Evolutionary conservation across 2,888 invertebrate genomes (phyloP), one percentile per base, ranked within the genome.

Genomic region (Diploptera punctata): DNA sequence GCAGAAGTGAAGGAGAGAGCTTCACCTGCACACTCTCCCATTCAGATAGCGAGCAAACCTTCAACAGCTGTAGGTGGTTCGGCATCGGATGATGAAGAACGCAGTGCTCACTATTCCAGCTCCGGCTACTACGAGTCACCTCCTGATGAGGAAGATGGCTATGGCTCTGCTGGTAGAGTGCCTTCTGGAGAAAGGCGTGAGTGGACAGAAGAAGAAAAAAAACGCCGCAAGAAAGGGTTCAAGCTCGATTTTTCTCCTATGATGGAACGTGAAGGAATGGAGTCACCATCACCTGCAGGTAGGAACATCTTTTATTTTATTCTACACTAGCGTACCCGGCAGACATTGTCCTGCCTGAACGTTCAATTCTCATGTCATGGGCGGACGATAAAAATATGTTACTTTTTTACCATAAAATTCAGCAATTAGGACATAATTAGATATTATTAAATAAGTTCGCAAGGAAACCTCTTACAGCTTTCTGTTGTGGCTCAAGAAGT

Each of bases 121-220:
- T 91, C 91, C 2, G 91, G 91, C 1, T 91, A 91, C 81, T 91
- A 91, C 80, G 91, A 91, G 81, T 91, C 91, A 80, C 90, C 91
- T 16, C 87, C 88, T 52, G 91, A 92, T 74, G 91, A 91, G 78
- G 88, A 88, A 77, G 86, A 85, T 74, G 86, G 86, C 67, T 82
- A 68, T 21, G 68, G 38, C 24, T 57, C 57, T 31, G 65, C 49
- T 33, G 57, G 44, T 18, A 31, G 61, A 31, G 19, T 38, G 2
- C 18, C 26, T 3, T 10, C 49, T 4, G 62, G 47, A 2, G 76
- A 74, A 24, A 47, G 74, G 18, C 62, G 73, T 18, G 73, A 73
- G 33, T 91, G 92, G 87, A 84, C 89, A 60, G 88, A 90, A 73
- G 93, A 93, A 75, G 92, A 92, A 70, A 89, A 90, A 77, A 87